These are phyloP conservation scores for Leucosticte australis DNA, from an alignment of 2,113 vertebrate genomes.

Conservation along the genomic window DNA sequence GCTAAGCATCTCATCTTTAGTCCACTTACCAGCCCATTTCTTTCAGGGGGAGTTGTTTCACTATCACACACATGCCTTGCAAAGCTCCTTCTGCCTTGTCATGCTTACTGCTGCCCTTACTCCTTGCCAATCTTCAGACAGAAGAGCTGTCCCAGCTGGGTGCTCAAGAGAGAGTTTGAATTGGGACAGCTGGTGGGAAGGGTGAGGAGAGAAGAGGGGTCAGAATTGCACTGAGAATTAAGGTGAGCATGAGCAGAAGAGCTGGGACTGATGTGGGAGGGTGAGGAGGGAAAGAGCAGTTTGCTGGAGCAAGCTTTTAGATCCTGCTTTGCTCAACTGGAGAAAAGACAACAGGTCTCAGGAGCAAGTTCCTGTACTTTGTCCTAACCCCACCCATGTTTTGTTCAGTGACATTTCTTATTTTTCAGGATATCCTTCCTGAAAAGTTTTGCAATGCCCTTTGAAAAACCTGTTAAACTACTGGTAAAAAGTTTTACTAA, in stretches of 20 bases:
- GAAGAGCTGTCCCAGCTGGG: background rate
- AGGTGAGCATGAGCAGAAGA: background rate
- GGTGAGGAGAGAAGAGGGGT: background rate
- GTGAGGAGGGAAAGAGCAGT: background rate
- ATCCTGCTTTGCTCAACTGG: background rate
- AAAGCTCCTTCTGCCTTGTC: background rate
- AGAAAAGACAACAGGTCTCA: background rate
- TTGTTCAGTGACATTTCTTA: background rate
- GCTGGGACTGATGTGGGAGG: rapidly evolving
- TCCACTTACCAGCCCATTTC: background rate
- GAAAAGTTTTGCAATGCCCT: background rate
- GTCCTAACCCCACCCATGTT: background rate
- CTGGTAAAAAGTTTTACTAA: background rate
- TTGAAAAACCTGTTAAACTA: background rate
- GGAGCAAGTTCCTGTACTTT: background rate
- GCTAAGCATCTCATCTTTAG: background rate
- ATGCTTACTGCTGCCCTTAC: background rate
- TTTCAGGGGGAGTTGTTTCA: background rate
- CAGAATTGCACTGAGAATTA: background rate
- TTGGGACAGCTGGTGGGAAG: background rate
- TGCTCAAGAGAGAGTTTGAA: background rate
- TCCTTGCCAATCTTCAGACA: background rate
- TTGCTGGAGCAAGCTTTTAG: background rate
- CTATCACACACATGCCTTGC: background rate
- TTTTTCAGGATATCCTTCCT: background rate